phyloP scores from a whole-genome alignment of 2,113 vertebrate genomes.

The Daphoenositta chrysoptera region DNA sequence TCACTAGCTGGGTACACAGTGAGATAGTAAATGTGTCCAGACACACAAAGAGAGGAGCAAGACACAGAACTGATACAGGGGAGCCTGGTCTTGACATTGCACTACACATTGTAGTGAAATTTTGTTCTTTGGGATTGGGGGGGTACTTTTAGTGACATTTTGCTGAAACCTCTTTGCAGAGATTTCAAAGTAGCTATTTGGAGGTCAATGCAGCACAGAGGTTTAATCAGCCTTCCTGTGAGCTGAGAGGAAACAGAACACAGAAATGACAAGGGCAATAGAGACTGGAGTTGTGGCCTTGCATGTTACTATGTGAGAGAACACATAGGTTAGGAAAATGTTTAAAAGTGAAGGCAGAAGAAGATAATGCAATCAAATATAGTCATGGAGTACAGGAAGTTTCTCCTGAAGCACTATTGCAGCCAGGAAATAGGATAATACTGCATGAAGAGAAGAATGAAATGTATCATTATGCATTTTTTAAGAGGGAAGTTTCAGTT shows the following conservation, averaged over 20 bases:
- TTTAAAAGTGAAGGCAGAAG: not conserved
- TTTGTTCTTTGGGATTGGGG: not conserved
- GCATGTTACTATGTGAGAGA: not conserved
- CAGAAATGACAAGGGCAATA: not conserved
- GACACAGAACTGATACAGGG: not conserved
- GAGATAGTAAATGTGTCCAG: not conserved
- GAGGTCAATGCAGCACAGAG: not conserved
- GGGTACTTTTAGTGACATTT: not conserved
- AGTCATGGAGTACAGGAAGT: not conserved
- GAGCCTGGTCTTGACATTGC: not conserved
- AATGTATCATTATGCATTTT: not conserved
- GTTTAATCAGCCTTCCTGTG: not conserved
- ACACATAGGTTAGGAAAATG: not conserved
- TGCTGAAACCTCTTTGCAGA: not conserved
- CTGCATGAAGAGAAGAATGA: not conserved
- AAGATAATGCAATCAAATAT: not conserved
- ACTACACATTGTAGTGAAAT: not conserved
- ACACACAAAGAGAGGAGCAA: not conserved
- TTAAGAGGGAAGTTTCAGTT: not conserved
- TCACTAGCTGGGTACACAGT: not conserved
- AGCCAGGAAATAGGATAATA: not conserved
- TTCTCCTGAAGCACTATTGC: not conserved
- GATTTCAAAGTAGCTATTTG: not conserved
- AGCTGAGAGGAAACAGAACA: not conserved
- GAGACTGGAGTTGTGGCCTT: not conserved